Evolutionary conservation across 2,888 invertebrate species (phyloP), one percentile per base, ranked within the genome.

Genomic region (Nysson spinosus): DNA sequence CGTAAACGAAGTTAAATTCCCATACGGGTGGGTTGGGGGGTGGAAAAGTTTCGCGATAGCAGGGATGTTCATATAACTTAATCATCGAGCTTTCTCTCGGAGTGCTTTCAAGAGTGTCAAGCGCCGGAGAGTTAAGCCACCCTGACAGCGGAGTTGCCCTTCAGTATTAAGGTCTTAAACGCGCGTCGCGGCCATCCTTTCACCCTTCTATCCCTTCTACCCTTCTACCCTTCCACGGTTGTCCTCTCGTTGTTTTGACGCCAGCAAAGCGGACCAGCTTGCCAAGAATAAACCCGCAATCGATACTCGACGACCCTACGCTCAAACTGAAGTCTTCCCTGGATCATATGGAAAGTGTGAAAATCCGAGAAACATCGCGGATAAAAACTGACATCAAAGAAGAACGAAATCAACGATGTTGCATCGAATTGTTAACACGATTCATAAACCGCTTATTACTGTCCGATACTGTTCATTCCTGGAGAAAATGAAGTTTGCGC

Each of bases 221-320:
- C n/a, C n/a, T n/a, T n/a, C n/a, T n/a, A 44, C 35, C 52, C 60
- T 34, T 44, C 26, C 24, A n/a, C n/a, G n/a, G n/a, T 49, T 26
- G 35, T 47, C 63, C 63, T 74, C 65, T 55, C 60, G 69, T 66
- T 75, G 74, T 75, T 75, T 75, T 69, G 69, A 75, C 74, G 74
- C 66, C 52, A 44, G 61, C 34, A 57, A 61, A 75, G 68, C 67
- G 57, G 56, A 55, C 49, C 28, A 60, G 68, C n/a, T 62, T 63
- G 77, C 78, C 74, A 78, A 79, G 80, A 80, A 80, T 80, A 80
- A 80, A 79, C 79, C 66, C 62, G 72, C 69, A 79, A 80, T 79
- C 79, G 64, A 79, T 79, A 79, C 71, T 58, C 62, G 56, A 72
- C 73, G 69, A 67, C 67, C 55, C 61, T 61, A 35, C 54, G 39